These are phyloP conservation scores for Pelecanoides urinatrix DNA, from an alignment of 2,113 vertebrate species.

Conservation along the genomic window DNA sequence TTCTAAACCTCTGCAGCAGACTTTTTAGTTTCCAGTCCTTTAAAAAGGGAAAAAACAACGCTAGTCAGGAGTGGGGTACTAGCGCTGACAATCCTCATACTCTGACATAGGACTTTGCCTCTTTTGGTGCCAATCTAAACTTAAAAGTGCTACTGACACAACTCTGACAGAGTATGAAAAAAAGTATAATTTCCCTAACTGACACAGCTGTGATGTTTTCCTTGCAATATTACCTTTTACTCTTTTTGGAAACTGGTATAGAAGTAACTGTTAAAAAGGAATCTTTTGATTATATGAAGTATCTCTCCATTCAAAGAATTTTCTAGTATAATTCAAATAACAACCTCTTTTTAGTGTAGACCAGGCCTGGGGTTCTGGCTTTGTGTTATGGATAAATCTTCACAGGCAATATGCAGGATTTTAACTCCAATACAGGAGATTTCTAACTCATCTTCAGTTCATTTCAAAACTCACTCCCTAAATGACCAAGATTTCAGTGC, in stretches of 20 bases:
- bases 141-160: conserved; percentile 9
- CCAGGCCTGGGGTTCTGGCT: conserved; percentile 3
- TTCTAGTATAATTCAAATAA: conserved; percentile 42
- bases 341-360: conserved; percentile 33
- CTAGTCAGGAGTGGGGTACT: not conserved
- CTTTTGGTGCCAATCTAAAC: not conserved
- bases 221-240: conserved; percentile 13
- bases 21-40: not conserved
- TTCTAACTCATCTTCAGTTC: conserved; percentile 36
- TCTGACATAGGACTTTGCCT: not conserved
- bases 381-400: conserved; percentile 30
- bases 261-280: conserved; percentile 27
- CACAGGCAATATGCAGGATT: not conserved
- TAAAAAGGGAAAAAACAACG: not conserved
- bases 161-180: not conserved
- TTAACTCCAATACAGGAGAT: not conserved
- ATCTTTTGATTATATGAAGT: conserved; percentile 46
- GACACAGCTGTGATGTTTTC: conserved; percentile 22
- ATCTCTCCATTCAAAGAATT: conserved; percentile 37
- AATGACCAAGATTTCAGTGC: conserved; percentile 16
- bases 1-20: not conserved
- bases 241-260: conserved; percentile 29
- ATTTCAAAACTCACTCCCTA: conserved; percentile 15
- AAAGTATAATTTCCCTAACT: not conserved
- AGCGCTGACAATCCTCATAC: not conserved